These are phyloP conservation scores for Hemitrygon akajei DNA, from an alignment of 2,797 vertebrate genomes.

Conservation along the genomic window DNA sequence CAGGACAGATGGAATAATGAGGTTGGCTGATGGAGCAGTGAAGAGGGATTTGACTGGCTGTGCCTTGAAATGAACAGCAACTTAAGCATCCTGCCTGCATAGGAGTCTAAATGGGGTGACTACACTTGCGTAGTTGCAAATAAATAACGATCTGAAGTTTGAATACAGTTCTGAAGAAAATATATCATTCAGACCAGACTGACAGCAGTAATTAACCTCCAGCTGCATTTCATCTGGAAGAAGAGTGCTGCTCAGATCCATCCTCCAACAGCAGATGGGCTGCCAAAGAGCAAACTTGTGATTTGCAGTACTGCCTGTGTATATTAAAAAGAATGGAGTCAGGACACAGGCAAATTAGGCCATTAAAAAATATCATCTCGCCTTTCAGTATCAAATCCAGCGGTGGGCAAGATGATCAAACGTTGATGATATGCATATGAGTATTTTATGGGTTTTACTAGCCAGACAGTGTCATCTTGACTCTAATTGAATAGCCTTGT, in stretches of 20 bases:
- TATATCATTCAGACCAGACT: not conserved
- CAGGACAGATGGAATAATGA: not conserved
- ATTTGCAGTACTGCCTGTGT: not conserved
- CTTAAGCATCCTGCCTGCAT: not conserved
- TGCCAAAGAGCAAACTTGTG: not conserved
- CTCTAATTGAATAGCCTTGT: not conserved
- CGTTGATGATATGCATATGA: not conserved
- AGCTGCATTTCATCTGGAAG: not conserved
- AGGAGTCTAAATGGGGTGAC: not conserved
- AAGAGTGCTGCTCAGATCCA: not conserved
- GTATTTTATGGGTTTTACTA: not conserved
- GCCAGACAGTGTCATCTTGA: not conserved
- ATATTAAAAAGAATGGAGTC: not conserved
- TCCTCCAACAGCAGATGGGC: not conserved
- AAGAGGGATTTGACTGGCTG: not conserved
- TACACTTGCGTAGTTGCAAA: not conserved
- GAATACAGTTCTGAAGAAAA: not conserved
- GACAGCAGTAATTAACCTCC: not conserved
- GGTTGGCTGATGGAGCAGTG: not conserved
- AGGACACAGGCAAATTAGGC: not conserved
- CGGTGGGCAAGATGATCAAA: not conserved
- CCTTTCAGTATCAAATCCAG: not conserved
- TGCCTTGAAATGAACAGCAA: not conserved
- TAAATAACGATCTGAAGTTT: not conserved
- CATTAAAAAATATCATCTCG: not conserved